Percentiles rank a stretch among this genome's conserved stretches.
Conservation (phyloP, 2,113 vertebrate genomes). For the Sphaerodactylus townsendi region DNA sequence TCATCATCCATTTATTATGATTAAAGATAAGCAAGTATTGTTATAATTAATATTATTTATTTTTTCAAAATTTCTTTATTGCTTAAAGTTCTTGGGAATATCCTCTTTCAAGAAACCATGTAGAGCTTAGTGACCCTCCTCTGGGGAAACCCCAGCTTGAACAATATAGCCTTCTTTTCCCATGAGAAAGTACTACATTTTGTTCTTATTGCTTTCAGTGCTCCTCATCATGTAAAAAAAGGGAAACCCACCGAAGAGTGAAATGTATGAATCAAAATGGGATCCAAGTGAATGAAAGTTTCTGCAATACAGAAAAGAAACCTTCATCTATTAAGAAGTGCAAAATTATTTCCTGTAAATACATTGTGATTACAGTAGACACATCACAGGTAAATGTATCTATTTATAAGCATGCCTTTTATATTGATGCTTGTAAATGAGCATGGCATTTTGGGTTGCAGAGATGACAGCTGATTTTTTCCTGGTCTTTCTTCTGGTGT, state of each 20-base stretch:
- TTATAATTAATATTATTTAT: no score
- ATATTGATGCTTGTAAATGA: neutral
- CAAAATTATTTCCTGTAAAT: conserved; percentile 71
- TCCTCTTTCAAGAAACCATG: no score
- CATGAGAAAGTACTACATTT: neutral
- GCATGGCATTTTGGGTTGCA: no score
- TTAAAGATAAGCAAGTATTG: no score
- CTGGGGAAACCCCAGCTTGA: neutral
- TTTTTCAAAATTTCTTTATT: no score
- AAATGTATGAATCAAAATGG: conserved; percentile 74
- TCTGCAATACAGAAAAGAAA: conserved; percentile 76
- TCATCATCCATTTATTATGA: no score
- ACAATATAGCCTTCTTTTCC: neutral
- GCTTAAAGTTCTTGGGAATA: no score
- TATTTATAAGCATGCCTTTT: neutral
- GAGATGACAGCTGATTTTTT: no score
- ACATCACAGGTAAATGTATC: conserved; percentile 81
- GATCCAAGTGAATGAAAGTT: conserved; percentile 73
- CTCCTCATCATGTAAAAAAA: conserved; percentile 76
- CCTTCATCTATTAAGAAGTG: conserved; percentile 78
- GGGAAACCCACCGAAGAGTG: conserved; percentile 73
- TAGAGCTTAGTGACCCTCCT: neutral
- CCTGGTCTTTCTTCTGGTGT: no score
- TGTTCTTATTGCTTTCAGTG: conserved; percentile 75
- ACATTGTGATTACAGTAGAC: conserved; percentile 81